Base-by-base conservation (phyloP, 1,140 invertebrate species). In the Telenomus remus region DNA sequence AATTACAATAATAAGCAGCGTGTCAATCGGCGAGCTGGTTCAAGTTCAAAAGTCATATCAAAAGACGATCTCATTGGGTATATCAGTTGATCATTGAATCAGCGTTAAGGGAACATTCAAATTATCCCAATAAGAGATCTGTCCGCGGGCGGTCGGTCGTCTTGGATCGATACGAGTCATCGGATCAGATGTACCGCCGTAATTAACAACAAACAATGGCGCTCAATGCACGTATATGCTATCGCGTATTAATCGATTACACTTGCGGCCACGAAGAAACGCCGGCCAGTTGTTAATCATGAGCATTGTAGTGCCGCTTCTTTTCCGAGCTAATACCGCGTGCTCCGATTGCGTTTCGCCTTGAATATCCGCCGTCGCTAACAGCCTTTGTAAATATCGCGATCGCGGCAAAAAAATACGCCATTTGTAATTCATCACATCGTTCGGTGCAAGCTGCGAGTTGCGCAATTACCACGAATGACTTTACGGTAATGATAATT, bases 181-280 rank as follows among this genome's bases (percentile, higher is more conserved):
- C 64, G 68, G 69, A 76, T 79, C 73, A 61, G 69, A 76, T 70
- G 72, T 70, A 73, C 64, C 77, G 77, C 42, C 73, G 65, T 70
- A 79, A 79, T 79, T 76, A 79, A 76, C 78, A 63, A 73, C 73
- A 79, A 79, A 79, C 78, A 79, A 79, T 79, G 69, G 70, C 55
- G 50, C 57, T 44, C 50, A 65, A 70, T 68, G 63, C 65, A 53
- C 72, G 68, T 75, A n/a, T n/a, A 72, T 60, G 71, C 72, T 79
- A 79, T 76, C 69, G 69, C 73, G 70, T 69, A 79, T 79, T 79
- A 79, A 79, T 76, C 72, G 77, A 76, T 76, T 79, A 79, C 60
- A 79, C 72, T 76, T 64, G 66, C 72, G 69, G 73, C 66, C 68
- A 48, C 69, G 64, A 27, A 61, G 61, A 53, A 66, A 74, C 61